Conservation (phyloP, 2,888 invertebrate genomes). For the Megaustenia siamemsis region DNA sequence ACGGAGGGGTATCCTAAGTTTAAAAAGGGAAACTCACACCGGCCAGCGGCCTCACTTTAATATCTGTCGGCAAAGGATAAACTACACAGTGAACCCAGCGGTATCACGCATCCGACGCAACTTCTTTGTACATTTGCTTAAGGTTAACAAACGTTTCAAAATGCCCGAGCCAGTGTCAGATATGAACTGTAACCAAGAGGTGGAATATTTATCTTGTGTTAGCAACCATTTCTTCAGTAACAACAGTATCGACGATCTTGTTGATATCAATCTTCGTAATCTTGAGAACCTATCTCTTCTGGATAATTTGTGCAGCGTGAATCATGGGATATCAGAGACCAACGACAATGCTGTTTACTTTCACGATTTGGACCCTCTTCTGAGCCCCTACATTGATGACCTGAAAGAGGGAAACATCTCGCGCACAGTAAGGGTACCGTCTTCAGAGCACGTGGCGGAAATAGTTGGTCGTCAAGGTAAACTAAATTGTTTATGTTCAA, state of each 20-base stretch:
- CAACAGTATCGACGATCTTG: conserved; percentile 2
- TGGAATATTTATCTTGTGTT: conserved; percentile 30
- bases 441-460: conserved; percentile 99
- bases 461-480: conserved; percentile 99
- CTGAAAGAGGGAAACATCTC: conserved; percentile 92
- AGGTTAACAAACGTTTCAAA: background rate
- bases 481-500: too few relatives aligned
- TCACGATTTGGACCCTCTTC: conserved; percentile 31
- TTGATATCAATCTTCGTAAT: conserved; percentile 47
- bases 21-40: background rate
- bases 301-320: conserved; percentile 39
- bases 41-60: background rate
- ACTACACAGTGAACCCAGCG: background rate
- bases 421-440: conserved; percentile 99
- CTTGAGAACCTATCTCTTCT: conserved; percentile 44
- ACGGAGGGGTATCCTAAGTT: background rate
- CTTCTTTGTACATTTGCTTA: background rate
- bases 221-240: conserved; percentile 6
- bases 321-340: conserved; percentile 23
- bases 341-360: conserved; percentile 42
- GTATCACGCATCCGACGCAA: background rate
- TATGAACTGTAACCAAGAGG: conserved; percentile 47
- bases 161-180: conserved; percentile 51
- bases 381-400: conserved; percentile 40
- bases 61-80: background rate